Percentiles rank a stretch among this genome's conserved stretches.
These are phyloP conservation scores for Pristionchus arcanus DNA, from an alignment of 2,888 invertebrate genomes.

Conservation along the genomic window DNA sequence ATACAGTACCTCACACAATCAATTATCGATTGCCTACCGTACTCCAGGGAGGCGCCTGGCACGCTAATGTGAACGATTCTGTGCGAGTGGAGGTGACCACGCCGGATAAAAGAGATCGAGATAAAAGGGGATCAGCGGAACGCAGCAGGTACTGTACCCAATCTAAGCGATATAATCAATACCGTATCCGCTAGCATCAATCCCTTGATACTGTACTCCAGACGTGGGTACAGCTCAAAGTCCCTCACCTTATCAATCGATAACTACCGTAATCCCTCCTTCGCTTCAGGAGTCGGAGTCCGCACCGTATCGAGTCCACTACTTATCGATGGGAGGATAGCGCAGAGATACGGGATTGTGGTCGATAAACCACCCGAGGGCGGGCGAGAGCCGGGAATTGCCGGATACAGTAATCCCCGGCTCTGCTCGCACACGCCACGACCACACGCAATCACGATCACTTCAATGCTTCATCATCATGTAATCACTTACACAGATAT, in stretches of 20 bases:
- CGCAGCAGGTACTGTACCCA: constrained; percentile 19
- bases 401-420: neutral
- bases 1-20: neutral
- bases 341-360: constrained; percentile 46
- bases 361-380: constrained; percentile 31
- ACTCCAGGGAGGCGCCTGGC: constrained; percentile 6
- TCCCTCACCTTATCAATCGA: too few relatives aligned
- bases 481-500: neutral
- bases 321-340: constrained; percentile 39
- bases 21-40: neutral
- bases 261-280: neutral
- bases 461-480: constrained; percentile 31
- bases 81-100: constrained; percentile 34
- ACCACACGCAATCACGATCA: constrained; percentile 12
- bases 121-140: neutral
- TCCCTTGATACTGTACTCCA: neutral
- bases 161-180: neutral
- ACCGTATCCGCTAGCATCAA: neutral
- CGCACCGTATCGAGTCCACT: constrained; percentile 25
- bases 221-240: neutral
- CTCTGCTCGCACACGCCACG: neutral
- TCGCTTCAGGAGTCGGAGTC: constrained; percentile 30
- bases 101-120: neutral
- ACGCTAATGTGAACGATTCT: constrained; percentile 8
- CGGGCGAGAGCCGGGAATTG: constrained; percentile 15